Percentiles rank a stretch among this genome's conserved stretches.
These are phyloP conservation scores for Drosophila albomicans DNA, from an alignment of 1,140 invertebrate genomes.

Conservation along the genomic window DNA sequence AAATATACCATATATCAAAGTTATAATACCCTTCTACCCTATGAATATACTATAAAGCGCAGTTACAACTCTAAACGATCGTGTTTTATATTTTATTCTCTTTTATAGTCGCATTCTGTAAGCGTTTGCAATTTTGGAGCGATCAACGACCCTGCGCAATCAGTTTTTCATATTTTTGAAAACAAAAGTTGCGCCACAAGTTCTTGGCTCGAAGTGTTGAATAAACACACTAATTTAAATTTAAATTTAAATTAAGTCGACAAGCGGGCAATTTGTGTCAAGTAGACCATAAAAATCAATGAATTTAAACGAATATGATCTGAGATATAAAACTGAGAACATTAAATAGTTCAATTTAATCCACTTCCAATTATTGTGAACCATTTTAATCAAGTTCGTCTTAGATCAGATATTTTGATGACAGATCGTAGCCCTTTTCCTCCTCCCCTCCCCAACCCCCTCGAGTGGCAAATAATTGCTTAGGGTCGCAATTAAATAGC, in stretches of 20 bases:
- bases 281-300: slow-evolving; percentile 11
- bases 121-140: slow-evolving; percentile 4
- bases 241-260: slow-evolving; percentile 5
- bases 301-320: neutral
- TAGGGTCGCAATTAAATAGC: neutral
- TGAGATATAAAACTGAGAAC: neutral
- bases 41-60: neutral
- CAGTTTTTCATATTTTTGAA: neutral
- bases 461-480: neutral
- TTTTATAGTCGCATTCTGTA: neutral
- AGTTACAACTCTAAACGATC: neutral
- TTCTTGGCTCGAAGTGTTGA: slow-evolving; percentile 19
- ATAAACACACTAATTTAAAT: slow-evolving; percentile 3
- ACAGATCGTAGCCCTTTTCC: neutral
- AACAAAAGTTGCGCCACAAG: slow-evolving; percentile 23
- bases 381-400: too few relatives aligned
- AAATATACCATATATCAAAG: too few relatives aligned
- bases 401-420: neutral
- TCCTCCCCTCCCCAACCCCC: neutral
- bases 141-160: slow-evolving; percentile 8
- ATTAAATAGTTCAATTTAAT: neutral
- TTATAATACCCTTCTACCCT: too few relatives aligned
- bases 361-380: too few relatives aligned
- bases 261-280: slow-evolving; percentile 27
- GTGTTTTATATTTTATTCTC: neutral